Conservation (phyloP, 2,797 vertebrate genomes). For the Petrocephalus schoutedeni region DNA sequence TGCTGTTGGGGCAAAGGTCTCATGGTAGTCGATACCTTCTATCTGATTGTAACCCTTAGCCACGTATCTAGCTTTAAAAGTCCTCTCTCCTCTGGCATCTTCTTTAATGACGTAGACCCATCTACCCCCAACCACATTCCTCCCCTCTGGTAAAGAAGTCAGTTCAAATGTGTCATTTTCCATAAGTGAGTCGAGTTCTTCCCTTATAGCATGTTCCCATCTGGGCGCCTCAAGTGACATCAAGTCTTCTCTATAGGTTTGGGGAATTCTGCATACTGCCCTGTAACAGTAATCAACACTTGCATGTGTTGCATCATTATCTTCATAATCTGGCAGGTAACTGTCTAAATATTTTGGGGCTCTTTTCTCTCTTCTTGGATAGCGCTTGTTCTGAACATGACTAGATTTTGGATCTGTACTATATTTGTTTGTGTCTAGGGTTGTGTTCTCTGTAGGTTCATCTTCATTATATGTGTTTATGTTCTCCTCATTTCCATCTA, state of each 20-base stretch:
- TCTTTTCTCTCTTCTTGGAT: too few relatives aligned
- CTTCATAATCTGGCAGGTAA: too few relatives aligned
- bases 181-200: slow-evolving; percentile 27
- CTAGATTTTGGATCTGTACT: too few relatives aligned
- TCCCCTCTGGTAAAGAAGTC: not conserved
- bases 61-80: slow-evolving; percentile 27
- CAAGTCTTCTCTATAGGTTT: slow-evolving; percentile 31
- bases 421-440: too few relatives aligned
- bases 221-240: slow-evolving; percentile 14
- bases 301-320: not conserved
- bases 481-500: too few relatives aligned
- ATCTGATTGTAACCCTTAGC: slow-evolving; percentile 11
- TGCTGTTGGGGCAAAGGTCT: slow-evolving; percentile 22
- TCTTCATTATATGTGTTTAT: too few relatives aligned
- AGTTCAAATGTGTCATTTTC: slow-evolving; percentile 26
- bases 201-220: slow-evolving; percentile 24
- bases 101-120: slow-evolving; percentile 19
- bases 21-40: not conserved
- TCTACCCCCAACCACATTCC: not conserved
- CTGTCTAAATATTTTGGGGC: too few relatives aligned
- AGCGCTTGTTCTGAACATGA: too few relatives aligned
- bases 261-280: slow-evolving; percentile 22
- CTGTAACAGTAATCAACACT: slow-evolving; percentile 32
- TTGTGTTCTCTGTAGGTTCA: too few relatives aligned
- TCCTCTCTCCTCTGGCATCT: slow-evolving; percentile 7